phyloP scores from a whole-genome alignment of 1,140 invertebrate species.

The Neodiprion virginianus region DNA sequence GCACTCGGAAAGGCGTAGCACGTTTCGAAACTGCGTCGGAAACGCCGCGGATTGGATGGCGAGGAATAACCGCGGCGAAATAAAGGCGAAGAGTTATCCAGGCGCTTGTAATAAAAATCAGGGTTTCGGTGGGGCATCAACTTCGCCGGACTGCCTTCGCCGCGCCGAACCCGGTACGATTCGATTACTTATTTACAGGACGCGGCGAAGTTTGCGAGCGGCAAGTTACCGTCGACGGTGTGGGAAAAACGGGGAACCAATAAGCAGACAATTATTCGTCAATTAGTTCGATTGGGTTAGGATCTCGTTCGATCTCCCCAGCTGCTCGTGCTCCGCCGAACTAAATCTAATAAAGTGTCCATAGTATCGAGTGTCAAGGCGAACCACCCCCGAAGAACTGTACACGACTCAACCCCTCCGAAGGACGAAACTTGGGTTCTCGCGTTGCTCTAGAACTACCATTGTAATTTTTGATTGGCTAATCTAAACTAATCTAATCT shows the following conservation, averaged over 20 bases:
- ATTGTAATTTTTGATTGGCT: slow-evolving; percentile 7
- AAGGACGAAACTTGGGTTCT: neutral
- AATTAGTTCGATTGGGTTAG: slow-evolving; percentile 1
- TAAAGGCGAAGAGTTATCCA: no score
- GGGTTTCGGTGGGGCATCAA: no score
- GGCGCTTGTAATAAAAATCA: no score
- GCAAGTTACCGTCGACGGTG: neutral
- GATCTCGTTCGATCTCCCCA: slow-evolving; percentile 4
- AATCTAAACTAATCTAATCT: neutral
- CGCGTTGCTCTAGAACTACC: neutral
- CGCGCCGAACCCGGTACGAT: neutral
- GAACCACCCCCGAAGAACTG: neutral
- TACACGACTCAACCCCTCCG: no score
- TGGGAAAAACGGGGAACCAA: neutral
- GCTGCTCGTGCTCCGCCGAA: neutral
- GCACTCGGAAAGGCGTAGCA: no score
- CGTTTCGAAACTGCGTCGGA: no score
- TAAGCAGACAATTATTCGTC: slow-evolving; percentile 5
- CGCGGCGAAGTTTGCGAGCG: neutral
- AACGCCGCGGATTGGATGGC: no score
- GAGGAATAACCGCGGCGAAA: no score
- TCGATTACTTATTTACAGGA: neutral
- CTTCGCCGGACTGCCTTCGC: no score
- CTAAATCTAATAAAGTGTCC: neutral
- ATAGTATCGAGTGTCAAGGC: slow-evolving; percentile 1